These are phyloP conservation scores for Acromyrmex heyeri DNA, from an alignment of 1,140 invertebrate species.

Conservation along the genomic window DNA sequence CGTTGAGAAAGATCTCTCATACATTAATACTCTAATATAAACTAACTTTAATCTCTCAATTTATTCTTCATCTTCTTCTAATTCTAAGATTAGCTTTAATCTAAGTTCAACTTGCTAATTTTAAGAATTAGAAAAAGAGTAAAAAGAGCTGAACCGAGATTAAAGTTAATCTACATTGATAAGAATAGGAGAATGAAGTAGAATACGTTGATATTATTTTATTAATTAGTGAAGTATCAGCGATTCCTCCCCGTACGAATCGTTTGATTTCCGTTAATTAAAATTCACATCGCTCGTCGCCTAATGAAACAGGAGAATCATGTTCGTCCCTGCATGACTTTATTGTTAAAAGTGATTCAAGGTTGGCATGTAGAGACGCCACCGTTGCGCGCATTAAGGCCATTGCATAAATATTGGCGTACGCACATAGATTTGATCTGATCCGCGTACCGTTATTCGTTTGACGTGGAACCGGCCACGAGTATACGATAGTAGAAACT, in stretches of 20 bases:
- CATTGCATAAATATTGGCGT: slow-evolving; percentile 43
- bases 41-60: too few relatives aligned
- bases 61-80: too few relatives aligned
- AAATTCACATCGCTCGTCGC: slow-evolving; percentile 1
- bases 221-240: not conserved
- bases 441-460: not conserved
- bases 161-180: too few relatives aligned
- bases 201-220: not conserved
- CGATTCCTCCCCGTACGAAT: not conserved
- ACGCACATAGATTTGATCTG: slow-evolving; percentile 6
- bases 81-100: too few relatives aligned
- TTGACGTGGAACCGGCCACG: not conserved
- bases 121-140: too few relatives aligned
- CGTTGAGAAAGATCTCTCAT: slow-evolving; percentile 3
- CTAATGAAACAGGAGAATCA: slow-evolving; percentile 31
- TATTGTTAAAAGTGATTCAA: slow-evolving; percentile 61
- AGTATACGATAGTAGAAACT: not conserved
- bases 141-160: too few relatives aligned
- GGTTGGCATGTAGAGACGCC: slow-evolving; percentile 43
- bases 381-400: slow-evolving; percentile 32
- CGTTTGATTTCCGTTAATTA: slow-evolving; percentile 19
- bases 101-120: too few relatives aligned
- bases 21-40: not conserved
- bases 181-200: not conserved
- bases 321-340: slow-evolving; percentile 39